Percentiles rank a stretch among this genome's conserved stretches.
phyloP scores from a whole-genome alignment of 2,113 vertebrate genomes.

The Pachyramphus minor region DNA sequence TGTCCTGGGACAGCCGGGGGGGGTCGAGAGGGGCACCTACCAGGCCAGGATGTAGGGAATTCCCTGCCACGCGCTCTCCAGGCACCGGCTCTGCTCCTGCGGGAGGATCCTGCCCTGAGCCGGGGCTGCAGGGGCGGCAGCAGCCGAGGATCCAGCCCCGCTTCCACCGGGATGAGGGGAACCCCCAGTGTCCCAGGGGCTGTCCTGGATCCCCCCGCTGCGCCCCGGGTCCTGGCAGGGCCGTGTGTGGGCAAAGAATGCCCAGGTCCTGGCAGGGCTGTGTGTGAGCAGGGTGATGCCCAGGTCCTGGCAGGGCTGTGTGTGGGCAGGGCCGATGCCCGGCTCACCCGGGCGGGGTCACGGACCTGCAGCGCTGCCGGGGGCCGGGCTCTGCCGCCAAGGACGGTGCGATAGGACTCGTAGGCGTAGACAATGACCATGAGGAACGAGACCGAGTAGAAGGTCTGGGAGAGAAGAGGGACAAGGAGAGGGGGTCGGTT shows the following conservation, averaged over 20 bases:
- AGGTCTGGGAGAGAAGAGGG: conserved; percentile 57
- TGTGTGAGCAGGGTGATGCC: rapidly evolving
- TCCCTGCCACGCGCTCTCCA: not conserved
- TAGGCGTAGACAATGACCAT: conserved; percentile 74
- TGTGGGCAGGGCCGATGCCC: rapidly evolving
- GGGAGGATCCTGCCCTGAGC: not conserved
- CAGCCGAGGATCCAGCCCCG: not conserved
- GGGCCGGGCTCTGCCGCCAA: conserved; percentile 66
- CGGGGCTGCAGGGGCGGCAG: not conserved
- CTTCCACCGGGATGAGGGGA: rapidly evolving
- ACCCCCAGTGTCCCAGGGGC: rapidly evolving
- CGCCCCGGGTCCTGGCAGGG: not conserved
- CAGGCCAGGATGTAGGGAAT: conserved; percentile 37
- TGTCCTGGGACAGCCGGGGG: not conserved
- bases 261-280: not conserved
- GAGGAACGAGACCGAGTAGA: conserved; percentile 73
- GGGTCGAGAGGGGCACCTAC: not conserved
- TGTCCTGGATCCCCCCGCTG: not conserved
- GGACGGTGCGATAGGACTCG: conserved; percentile 57
- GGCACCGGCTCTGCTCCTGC: not conserved
- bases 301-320: rapidly evolving
- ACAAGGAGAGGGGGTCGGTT: not conserved
- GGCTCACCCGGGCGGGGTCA: not conserved
- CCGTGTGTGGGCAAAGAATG: not conserved
- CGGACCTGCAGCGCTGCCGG: conserved; percentile 47